Conservation (phyloP, 2,113 vertebrate genomes). For the Columbina picui region DNA sequence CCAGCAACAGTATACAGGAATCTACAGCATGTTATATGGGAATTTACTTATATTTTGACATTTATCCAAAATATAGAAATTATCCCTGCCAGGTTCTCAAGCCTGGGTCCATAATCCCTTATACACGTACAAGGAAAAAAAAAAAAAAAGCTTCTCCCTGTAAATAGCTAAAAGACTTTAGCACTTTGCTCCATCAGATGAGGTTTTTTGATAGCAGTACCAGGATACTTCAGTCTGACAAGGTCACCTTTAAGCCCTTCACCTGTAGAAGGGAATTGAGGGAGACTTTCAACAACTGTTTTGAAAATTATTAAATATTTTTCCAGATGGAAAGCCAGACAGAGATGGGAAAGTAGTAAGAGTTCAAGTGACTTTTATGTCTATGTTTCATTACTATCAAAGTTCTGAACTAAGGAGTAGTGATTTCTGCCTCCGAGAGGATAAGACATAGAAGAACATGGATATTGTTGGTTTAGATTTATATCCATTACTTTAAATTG, state of each 20-base stretch:
- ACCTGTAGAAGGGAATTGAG: conserved; percentile 7
- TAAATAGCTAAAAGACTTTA: conserved; percentile 1
- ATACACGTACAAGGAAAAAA: conserved; percentile 38
- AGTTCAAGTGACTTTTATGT: neutral
- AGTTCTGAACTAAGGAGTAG: conserved; percentile 5
- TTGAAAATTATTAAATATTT: conserved; percentile 41
- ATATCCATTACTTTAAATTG: neutral
- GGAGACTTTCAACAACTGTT: neutral
- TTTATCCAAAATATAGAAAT: conserved; percentile 36
- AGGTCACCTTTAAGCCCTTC: neutral
- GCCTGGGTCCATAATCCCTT: conserved; percentile 13
- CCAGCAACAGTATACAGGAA: conserved; percentile 45
- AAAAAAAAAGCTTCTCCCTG: conserved; percentile 11
- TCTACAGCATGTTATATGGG: conserved; percentile 3
- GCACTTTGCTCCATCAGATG: neutral
- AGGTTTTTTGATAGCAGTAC: neutral
- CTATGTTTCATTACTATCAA: neutral
- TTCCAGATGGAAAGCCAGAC: conserved; percentile 40
- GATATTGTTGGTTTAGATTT: neutral
- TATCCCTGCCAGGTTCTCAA: conserved; percentile 26
- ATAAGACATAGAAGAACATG: neutral
- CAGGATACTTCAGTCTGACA: neutral
- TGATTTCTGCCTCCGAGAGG: neutral
- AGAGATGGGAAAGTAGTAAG: conserved; percentile 15
- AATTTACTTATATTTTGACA: conserved; percentile 58